phyloP scores from a whole-genome alignment of 2,113 vertebrate genomes.

The Otus sunia region DNA sequence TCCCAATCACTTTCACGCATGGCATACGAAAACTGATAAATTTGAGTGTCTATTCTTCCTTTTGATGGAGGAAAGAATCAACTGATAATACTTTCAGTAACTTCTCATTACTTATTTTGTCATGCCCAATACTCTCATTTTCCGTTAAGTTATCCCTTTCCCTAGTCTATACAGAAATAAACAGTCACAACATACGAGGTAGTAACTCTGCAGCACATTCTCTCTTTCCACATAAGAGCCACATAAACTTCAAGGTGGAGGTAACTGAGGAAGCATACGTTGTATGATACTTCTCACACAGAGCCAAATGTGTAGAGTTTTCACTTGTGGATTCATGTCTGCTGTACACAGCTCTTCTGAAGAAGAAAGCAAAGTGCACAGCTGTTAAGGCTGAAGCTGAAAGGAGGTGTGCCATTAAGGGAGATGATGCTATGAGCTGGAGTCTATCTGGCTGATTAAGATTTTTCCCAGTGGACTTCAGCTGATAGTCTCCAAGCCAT shows the following conservation, averaged over 20 bases:
- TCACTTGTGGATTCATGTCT: background rate
- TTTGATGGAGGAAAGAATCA: background rate
- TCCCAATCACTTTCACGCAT: background rate
- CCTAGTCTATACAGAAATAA: background rate
- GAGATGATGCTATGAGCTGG: background rate
- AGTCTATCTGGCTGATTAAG: background rate
- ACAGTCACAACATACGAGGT: background rate
- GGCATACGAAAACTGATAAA: conserved; percentile 6
- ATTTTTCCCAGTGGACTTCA: background rate
- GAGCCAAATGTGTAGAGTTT: background rate
- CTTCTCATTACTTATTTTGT: background rate
- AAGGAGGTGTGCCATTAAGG: background rate
- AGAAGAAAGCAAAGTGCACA: background rate
- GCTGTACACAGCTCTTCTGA: background rate
- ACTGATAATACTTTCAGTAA: background rate
- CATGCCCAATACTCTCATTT: background rate
- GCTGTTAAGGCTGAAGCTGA: background rate
- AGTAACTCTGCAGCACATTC: background rate
- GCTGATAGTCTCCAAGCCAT: background rate
- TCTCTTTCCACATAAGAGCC: background rate
- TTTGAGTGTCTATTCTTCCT: background rate
- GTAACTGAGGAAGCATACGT: accelerated
- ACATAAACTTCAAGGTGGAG: background rate
- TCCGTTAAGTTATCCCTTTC: background rate
- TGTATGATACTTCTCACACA: accelerated